Conservation (phyloP, 2,797 vertebrate genomes). For the Molossus alvarezi region DNA sequence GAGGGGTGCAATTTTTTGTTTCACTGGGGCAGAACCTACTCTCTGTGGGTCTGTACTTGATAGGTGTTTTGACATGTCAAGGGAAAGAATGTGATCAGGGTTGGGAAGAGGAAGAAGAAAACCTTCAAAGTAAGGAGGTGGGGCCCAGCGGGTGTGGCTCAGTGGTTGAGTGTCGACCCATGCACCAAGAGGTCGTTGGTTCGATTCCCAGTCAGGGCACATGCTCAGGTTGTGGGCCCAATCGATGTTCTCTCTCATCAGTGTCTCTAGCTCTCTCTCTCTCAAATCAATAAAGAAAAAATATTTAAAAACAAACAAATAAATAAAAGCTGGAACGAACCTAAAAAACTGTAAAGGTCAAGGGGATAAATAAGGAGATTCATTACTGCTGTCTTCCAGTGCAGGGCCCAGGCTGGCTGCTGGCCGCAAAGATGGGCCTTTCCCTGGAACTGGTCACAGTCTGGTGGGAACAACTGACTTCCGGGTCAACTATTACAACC, state of each 20-base stretch:
- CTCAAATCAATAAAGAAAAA: background rate
- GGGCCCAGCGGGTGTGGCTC: background rate
- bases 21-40: background rate
- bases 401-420: background rate
- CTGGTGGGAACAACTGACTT: background rate
- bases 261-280: background rate
- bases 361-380: background rate
- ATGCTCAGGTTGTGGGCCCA: background rate
- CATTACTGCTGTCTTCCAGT: background rate
- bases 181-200: background rate
- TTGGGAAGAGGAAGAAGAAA: background rate
- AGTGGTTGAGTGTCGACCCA: background rate
- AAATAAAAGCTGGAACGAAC: background rate
- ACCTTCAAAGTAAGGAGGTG: background rate
- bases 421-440: background rate
- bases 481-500: background rate
- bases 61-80: background rate
- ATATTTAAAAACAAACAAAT: background rate
- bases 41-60: slow-evolving; percentile 5
- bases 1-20: background rate
- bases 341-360: background rate
- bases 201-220: background rate
- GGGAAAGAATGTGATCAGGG: background rate
- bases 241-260: background rate
- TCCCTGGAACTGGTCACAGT: background rate